Conservation (phyloP, 2,888 invertebrate species). For the Sarcophaga variegata region DNA sequence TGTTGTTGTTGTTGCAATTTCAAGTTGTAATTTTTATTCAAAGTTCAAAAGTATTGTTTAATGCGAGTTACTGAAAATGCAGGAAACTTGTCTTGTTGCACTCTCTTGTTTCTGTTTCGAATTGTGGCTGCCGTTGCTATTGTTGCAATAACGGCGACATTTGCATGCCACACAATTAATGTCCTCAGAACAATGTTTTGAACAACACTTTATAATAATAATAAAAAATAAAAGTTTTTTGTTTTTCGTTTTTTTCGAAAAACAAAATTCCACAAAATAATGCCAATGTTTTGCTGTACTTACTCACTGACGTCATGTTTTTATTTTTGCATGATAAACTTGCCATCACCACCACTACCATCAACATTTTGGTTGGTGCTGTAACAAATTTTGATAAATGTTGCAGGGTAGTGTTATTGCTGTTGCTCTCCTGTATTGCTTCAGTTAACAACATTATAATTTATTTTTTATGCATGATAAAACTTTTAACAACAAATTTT, state of each 20-base stretch:
- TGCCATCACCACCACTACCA: neutral
- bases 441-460: neutral
- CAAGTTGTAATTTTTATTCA: conserved; percentile 63
- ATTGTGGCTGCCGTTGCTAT: conserved; percentile 19
- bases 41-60: conserved; percentile 61
- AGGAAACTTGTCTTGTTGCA: conserved; percentile 35
- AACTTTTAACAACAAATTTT: neutral
- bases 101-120: neutral
- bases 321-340: conserved; percentile 47
- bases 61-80: conserved; percentile 33
- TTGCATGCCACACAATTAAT: conserved; percentile 67
- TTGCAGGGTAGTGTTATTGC: neutral
- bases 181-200: conserved; percentile 53
- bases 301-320: conserved; percentile 30
- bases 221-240: neutral
- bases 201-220: conserved; percentile 2
- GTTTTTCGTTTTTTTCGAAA: neutral
- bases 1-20: conserved; percentile 25
- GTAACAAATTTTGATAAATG: neutral
- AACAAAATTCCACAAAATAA: neutral
- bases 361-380: conserved; percentile 3
- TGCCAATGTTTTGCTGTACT: neutral
- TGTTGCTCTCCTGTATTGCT: neutral
- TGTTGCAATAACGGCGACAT: conserved; percentile 56
- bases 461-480: neutral